phyloP scores from a whole-genome alignment of 2,888 invertebrate species.

The Nebria salina region DNA sequence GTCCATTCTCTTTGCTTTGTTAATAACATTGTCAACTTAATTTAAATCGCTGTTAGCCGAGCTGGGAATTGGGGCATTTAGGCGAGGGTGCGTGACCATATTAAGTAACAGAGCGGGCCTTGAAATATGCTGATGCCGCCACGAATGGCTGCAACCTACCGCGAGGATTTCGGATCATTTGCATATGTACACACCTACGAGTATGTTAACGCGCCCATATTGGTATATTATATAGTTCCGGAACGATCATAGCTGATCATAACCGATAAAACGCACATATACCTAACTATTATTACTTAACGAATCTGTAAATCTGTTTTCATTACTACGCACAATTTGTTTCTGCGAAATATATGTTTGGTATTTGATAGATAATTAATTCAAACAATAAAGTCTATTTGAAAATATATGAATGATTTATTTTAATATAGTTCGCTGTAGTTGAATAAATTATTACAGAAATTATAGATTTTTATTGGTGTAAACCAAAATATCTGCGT shows the following conservation, averaged over 20 bases:
- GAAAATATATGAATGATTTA: too few species aligned
- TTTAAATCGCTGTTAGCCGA: slow-evolving; percentile 15
- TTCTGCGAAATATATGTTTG: background rate
- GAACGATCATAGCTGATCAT: background rate
- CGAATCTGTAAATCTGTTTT: background rate
- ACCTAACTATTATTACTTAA: background rate
- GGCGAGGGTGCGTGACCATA: slow-evolving; percentile 20
- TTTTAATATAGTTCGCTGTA: too few species aligned
- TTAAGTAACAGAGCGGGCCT: slow-evolving; percentile 12
- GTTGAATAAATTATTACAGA: too few species aligned
- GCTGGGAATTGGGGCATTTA: slow-evolving; percentile 2
- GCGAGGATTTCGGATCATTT: slow-evolving; percentile 14
- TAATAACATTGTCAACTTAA: slow-evolving; percentile 22
- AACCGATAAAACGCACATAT: background rate
- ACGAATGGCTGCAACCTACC: slow-evolving; percentile 10
- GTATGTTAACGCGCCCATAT: background rate
- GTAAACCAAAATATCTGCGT: too few species aligned
- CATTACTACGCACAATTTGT: background rate
- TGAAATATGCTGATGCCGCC: slow-evolving; percentile 18
- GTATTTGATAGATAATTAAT: background rate
- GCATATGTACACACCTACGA: slow-evolving; percentile 16
- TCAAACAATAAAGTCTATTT: too few species aligned
- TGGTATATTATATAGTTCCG: background rate
- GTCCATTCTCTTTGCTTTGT: slow-evolving; percentile 8
- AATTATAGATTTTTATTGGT: too few species aligned